These are phyloP conservation scores for Sabellastarte sp. DNA, from an alignment of 2,888 invertebrate genomes.

Conservation along the genomic window DNA sequence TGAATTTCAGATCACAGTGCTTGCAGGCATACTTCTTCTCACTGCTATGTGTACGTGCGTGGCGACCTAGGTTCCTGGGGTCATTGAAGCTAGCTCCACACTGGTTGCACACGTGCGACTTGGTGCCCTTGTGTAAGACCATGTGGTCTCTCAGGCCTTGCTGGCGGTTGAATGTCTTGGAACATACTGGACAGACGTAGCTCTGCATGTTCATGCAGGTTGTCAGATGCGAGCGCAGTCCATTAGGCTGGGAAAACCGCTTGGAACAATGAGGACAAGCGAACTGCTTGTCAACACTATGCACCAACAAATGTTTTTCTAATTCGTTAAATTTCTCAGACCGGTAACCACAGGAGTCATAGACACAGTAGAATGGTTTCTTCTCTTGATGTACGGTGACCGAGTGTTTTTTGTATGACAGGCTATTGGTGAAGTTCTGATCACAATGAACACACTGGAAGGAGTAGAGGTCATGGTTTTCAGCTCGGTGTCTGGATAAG, in stretches of 20 bases:
- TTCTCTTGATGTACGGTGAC: neutral
- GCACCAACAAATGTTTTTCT: neutral
- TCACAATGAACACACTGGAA: neutral
- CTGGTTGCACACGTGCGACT: neutral
- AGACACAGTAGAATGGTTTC: neutral
- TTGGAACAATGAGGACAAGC: neutral
- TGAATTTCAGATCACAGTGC: neutral
- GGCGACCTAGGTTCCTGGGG: neutral
- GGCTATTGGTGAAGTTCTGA: neutral
- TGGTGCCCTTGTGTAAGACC: neutral
- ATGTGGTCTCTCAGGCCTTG: neutral
- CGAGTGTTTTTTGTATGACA: neutral
- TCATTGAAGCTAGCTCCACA: neutral
- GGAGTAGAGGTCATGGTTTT: neutral
- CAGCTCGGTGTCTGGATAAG: neutral
- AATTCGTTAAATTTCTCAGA: neutral
- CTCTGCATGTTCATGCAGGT: neutral
- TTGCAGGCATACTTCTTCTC: neutral
- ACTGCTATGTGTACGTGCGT: neutral
- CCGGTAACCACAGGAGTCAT: neutral
- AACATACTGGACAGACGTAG: neutral
- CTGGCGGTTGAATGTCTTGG: neutral
- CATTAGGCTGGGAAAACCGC: neutral
- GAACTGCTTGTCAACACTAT: neutral
- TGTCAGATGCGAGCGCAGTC: neutral